Percentiles rank a stretch among this genome's conserved stretches.
These are phyloP conservation scores for Kradibia gibbosae DNA, from an alignment of 1,140 invertebrate species.

Conservation along the genomic window DNA sequence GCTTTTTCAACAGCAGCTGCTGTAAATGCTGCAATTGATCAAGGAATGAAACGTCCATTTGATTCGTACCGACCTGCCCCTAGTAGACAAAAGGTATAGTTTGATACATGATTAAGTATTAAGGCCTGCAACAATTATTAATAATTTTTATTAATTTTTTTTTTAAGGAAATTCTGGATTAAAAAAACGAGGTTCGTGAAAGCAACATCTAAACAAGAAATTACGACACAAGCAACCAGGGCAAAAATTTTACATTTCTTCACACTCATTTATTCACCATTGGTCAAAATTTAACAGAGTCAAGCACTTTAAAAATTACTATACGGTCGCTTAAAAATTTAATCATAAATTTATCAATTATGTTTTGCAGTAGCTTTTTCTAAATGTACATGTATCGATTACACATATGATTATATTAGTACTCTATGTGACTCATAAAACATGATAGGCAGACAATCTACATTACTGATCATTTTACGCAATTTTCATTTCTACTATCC, in stretches of 20 bases:
- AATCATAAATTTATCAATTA: no score
- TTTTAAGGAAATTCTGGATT: neutral
- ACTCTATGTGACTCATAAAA: no score
- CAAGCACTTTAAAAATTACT: no score
- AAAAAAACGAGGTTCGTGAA: slow-evolving; percentile 29
- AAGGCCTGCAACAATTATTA: neutral
- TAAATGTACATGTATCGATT: no score
- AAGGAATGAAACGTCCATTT: slow-evolving; percentile 69
- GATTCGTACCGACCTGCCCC: slow-evolving; percentile 65
- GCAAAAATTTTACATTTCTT: slow-evolving; percentile 8
- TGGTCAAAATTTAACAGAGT: no score
- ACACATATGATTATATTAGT: no score
- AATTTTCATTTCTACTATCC: neutral
- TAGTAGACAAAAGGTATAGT: slow-evolving; percentile 53
- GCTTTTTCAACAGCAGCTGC: slow-evolving; percentile 74
- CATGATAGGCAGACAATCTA: no score
- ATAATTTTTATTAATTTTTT: neutral
- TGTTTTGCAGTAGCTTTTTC: no score
- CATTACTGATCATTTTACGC: neutral
- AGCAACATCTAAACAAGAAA: slow-evolving; percentile 39
- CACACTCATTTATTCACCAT: no score
- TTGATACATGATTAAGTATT: slow-evolving; percentile 34
- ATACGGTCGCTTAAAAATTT: no score
- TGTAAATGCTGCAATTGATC: slow-evolving; percentile 77
- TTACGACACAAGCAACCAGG: slow-evolving; percentile 29